These are phyloP conservation scores for Natator depressus DNA, from an alignment of 2,113 vertebrate species.

Conservation along the genomic window DNA sequence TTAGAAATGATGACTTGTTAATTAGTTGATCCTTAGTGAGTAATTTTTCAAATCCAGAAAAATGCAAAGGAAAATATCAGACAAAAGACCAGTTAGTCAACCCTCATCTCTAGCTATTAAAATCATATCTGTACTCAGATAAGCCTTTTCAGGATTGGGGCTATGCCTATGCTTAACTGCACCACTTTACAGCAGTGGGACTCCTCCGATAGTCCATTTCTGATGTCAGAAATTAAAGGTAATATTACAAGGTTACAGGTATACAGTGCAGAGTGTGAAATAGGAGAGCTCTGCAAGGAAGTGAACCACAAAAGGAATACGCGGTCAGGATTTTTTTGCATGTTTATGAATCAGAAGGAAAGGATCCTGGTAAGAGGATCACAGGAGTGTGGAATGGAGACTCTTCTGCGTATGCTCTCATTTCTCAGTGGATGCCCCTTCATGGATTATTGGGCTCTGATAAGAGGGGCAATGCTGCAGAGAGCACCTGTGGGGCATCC, in stretches of 20 bases:
- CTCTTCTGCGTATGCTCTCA: not conserved
- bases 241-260: not conserved
- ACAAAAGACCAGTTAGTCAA: not conserved
- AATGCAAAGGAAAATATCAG: not conserved
- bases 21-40: not conserved
- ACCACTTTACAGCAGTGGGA: no score
- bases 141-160: no score
- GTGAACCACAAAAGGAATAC: not conserved
- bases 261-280: not conserved
- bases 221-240: not conserved
- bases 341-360: not conserved
- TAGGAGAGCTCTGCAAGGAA: not conserved
- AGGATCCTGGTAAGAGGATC: not conserved
- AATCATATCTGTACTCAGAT: not conserved
- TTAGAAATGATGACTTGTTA: not conserved
- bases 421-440: not conserved
- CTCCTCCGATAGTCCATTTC: not conserved
- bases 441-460: not conserved
- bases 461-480: not conserved
- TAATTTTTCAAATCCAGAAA: not conserved
- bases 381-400: not conserved
- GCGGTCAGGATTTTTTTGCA: not conserved
- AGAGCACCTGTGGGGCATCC: not conserved
- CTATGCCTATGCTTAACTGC: not conserved
- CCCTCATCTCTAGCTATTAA: accelerated